Base-by-base conservation (phyloP, 2,113 vertebrate species). In the Paradoxurus hermaphroditus region DNA sequence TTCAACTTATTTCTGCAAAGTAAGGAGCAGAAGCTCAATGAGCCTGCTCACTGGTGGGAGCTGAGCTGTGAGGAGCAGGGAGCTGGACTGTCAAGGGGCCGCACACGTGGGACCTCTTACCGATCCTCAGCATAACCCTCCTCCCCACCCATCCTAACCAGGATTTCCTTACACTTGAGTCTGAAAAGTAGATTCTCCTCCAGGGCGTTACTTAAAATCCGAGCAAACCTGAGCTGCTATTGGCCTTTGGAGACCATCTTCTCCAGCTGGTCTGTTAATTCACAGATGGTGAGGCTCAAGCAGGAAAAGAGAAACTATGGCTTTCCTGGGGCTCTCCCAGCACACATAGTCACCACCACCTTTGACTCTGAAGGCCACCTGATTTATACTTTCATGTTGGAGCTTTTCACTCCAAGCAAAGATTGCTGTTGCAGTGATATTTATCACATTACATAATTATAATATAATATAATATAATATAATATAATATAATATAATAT, bases 1-100 rank as follows among this genome's bases (percentile, higher is more conserved):
- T 98, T 98, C 84, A 91, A 92, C 46, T 72, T 97, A 97, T 97
- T 98, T 98, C 97, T 97, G 96, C 92, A 83, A 70, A 96, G 92
- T 85, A 98, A 98, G 89, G 73, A 96, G 84, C 97, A 93, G 67
- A 97, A n/a, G 41, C 29, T 51, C 34, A 0, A 3, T 7, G n/a
- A 23, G 15, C 18, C 6, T 94, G 93, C 96, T 97, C 97, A 90
- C 14, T 34, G 1, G 9, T 11, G 7, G 39, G 75, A 88, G 31
- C 44, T 15, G 5, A 12, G 44, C 7, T 49, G 34, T 27, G 19
- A 1, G 16, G 15, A 8, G 46, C 2, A 3, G 8, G 59, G 41
- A 10, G 0, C 16, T 53, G 62, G 7, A 1, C 15, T 53, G 34
- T 77, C 4, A n/a, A 70, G 51, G 39, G 75, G 2, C 25, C 15